Conservation (phyloP, 2,113 vertebrate genomes). For the Percina caprodes region DNA sequence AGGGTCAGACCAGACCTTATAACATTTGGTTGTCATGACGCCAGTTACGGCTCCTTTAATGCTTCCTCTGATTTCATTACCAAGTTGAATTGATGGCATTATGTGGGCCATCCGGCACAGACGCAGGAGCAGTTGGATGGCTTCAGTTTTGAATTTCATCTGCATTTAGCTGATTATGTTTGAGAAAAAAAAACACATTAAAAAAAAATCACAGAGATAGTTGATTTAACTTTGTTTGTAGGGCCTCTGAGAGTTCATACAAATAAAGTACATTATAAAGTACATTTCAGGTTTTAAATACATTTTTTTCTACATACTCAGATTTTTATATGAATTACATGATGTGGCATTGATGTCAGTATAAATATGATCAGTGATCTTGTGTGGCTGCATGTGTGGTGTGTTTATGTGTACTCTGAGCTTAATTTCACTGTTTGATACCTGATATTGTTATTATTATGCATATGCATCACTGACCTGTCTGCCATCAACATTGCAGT, state of each 20-base stretch:
- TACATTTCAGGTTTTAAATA: background rate
- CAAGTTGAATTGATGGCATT: background rate
- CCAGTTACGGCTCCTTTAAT: background rate
- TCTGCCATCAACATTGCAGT: background rate
- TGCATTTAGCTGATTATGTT: slow-evolving; percentile 23
- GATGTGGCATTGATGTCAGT: background rate
- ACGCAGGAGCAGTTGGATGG: background rate
- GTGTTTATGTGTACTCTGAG: background rate
- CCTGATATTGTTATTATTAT: background rate
- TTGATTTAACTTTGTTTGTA: background rate
- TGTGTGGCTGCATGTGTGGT: background rate
- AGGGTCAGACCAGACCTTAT: background rate
- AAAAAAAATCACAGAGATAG: background rate
- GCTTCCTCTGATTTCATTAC: slow-evolving; percentile 28
- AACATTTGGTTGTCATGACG: background rate
- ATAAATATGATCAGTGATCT: background rate
- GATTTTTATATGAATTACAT: background rate
- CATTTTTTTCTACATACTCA: background rate
- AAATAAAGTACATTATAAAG: background rate
- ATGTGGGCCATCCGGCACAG: background rate
- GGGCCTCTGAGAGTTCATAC: background rate
- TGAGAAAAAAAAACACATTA: slow-evolving; percentile 11
- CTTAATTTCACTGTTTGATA: background rate
- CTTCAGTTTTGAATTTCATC: background rate
- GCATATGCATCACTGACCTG: background rate